These are phyloP conservation scores for Yponomeuta malinellus DNA, from an alignment of 2,888 invertebrate genomes.

Conservation along the genomic window DNA sequence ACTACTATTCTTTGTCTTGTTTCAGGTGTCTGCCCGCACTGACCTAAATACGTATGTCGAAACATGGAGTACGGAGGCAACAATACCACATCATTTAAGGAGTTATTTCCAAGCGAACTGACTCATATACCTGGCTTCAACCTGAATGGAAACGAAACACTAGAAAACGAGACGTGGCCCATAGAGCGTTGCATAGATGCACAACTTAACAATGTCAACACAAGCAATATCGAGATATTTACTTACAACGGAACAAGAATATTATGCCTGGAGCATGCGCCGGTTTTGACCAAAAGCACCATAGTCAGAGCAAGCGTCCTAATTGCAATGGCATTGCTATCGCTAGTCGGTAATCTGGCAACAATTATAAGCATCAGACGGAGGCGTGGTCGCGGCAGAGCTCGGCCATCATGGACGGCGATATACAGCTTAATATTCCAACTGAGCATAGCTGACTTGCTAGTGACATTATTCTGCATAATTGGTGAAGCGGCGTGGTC, in stretches of 20 bases:
- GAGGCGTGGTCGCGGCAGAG: conserved; percentile 71
- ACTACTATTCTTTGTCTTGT: not conserved
- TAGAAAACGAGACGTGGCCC: conserved; percentile 42
- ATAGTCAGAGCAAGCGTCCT: conserved; percentile 81
- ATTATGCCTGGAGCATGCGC: conserved; percentile 79
- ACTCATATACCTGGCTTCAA: conserved; percentile 37
- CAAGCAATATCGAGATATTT: conserved; percentile 29
- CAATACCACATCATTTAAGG: conserved; percentile 66
- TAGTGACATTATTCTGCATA: conserved; percentile 88
- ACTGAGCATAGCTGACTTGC: conserved; percentile 86
- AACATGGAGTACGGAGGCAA: conserved; percentile 65
- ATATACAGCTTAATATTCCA: conserved; percentile 87
- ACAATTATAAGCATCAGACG: conserved; percentile 85
- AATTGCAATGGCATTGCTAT: conserved; percentile 81
- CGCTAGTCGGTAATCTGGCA: conserved; percentile 83
- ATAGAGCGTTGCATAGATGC: conserved; percentile 51
- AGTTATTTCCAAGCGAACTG: conserved; percentile 38
- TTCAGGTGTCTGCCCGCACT: not conserved
- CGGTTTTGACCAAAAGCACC: conserved; percentile 78
- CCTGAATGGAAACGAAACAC: conserved; percentile 30
- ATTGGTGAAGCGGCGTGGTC: conserved; percentile 89
- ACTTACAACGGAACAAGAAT: conserved; percentile 46
- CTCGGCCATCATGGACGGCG: conserved; percentile 80
- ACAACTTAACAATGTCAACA: conserved; percentile 36
- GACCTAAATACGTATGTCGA: conserved; percentile 52